Evolutionary conservation across 2,113 vertebrate genomes (phyloP).

Genomic region (Lepus timidus): DNA sequence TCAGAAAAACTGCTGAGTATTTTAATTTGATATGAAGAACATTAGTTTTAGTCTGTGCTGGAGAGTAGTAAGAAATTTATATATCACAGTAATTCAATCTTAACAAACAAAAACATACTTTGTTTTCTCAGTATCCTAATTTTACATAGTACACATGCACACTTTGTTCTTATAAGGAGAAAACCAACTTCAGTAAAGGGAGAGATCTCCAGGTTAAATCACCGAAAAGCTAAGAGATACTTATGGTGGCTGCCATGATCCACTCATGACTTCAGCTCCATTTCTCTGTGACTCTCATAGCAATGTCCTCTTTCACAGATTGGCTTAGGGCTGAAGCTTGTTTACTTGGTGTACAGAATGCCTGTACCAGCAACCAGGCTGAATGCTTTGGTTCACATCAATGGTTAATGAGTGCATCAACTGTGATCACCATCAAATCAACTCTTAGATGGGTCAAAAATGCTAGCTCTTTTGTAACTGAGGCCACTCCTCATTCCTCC

Average conservation of each 20-base stretch:
- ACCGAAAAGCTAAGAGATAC: not conserved
- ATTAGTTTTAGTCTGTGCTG: not conserved
- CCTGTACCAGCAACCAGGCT: not conserved
- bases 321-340: not conserved
- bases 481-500: not conserved
- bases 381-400: not conserved
- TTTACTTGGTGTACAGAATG: not conserved
- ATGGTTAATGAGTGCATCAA: not conserved
- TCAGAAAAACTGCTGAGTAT: slow-evolving; percentile 57
- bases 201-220: not conserved
- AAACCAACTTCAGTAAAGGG: not conserved
- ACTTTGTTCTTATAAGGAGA: not conserved
- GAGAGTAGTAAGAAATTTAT: not conserved
- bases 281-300: not conserved
- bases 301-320: not conserved
- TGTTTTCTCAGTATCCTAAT: not conserved
- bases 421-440: not conserved
- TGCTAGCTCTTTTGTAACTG: not conserved
- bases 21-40: slow-evolving; percentile 35
- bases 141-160: not conserved
- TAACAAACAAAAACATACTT: not conserved
- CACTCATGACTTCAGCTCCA: not conserved
- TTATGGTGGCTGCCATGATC: not conserved
- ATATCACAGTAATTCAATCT: not conserved
- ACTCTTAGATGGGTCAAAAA: not conserved